phyloP scores from a whole-genome alignment of 2,113 vertebrate species.

The Mustelus asterias region DNA sequence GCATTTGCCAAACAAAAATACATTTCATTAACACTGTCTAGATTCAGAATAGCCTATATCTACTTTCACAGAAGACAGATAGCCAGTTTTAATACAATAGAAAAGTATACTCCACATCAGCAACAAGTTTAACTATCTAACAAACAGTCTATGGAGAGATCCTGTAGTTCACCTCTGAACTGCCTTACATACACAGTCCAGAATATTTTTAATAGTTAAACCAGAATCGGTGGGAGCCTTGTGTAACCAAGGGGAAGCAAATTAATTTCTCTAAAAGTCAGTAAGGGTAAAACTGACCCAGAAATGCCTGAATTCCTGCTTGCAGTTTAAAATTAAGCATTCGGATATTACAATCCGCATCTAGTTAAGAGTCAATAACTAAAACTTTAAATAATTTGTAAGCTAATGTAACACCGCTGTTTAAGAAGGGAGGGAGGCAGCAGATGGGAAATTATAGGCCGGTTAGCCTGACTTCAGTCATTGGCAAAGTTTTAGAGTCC shows the following conservation, averaged over 20 bases:
- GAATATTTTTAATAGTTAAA: neutral
- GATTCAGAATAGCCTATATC: neutral
- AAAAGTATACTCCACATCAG: neutral
- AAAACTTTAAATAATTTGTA: too few species aligned
- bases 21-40: neutral
- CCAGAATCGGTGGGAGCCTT: neutral
- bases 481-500: too few species aligned
- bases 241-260: neutral
- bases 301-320: too few species aligned
- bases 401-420: too few species aligned
- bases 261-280: too few species aligned
- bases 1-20: neutral
- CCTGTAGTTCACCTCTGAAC: neutral
- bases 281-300: too few species aligned
- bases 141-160: neutral
- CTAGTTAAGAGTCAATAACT: too few species aligned
- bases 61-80: neutral
- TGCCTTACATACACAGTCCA: neutral
- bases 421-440: too few species aligned
- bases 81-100: neutral
- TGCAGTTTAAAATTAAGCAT: too few species aligned
- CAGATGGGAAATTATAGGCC: too few species aligned
- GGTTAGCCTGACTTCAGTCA: too few species aligned
- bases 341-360: too few species aligned
- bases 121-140: neutral